Evolutionary conservation across 2,113 vertebrate genomes (phyloP).

Genomic region (Cephalopterus ornatus): DNA sequence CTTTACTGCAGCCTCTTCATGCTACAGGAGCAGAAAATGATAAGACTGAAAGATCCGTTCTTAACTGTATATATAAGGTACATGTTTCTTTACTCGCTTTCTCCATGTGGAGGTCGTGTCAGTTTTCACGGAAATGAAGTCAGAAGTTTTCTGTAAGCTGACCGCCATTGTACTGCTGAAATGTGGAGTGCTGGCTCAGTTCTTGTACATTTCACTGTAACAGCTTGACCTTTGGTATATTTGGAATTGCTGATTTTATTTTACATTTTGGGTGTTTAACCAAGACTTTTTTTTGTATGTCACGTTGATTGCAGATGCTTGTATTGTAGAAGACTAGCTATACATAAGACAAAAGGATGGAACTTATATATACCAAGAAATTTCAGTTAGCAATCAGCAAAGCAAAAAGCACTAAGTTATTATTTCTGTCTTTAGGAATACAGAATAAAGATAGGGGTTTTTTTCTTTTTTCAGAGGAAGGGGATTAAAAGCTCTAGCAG

Average conservation of each 20-base stretch:
- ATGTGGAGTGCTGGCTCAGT: neutral
- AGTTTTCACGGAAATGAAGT: neutral
- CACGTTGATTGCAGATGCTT: neutral
- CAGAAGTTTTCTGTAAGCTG: neutral
- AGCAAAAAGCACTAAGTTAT: neutral
- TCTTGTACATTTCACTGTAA: neutral
- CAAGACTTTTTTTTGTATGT: neutral
- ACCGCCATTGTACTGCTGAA: neutral
- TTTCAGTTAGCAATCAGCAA: neutral
- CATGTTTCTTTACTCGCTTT: neutral
- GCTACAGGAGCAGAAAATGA: conserved; percentile 83
- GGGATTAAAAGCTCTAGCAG: conserved; percentile 26
- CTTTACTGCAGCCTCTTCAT: conserved; percentile 87
- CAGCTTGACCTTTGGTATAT: neutral
- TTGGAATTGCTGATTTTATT: neutral
- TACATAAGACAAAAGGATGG: neutral
- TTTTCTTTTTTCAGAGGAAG: neutral
- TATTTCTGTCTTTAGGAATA: neutral
- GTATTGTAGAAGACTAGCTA: neutral
- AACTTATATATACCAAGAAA: neutral
- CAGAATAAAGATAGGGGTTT: neutral
- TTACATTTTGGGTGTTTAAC: neutral
- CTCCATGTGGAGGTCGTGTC: neutral
- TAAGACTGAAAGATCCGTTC: conserved; percentile 87
- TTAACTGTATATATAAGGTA: conserved; percentile 97